Base-by-base conservation (phyloP, 2,888 invertebrate genomes). In the Cataglyphis altisquamis region DNA sequence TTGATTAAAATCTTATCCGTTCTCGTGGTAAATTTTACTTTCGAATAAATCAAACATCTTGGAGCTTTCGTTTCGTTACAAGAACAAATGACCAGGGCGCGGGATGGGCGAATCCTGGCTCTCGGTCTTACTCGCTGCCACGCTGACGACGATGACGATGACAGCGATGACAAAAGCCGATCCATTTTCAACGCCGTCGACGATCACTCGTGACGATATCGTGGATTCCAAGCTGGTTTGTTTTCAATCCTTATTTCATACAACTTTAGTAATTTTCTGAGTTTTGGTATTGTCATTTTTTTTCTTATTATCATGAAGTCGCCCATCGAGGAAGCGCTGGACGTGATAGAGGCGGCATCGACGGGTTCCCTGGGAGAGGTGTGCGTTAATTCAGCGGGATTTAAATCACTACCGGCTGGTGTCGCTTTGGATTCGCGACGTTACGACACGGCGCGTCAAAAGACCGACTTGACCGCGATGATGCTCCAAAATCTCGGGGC, bases 381-480 rank as follows among this genome's bases (percentile, higher is more conserved):
- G 73, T 93, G 93, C 74, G 91, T 90, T 32, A 89, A 87, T 10
- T 90, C 90, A 83, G 90, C 89, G 62, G 93, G 93, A 48, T 93
- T 92, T 82, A 93, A 94, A 82, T 93, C 97, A 25, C 95, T 97
- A 85, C 96, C 96, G 84, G 96, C 97, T 52, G 97, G 97, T 52
- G 97, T 97, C 36, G 97, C 97, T 45, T 95, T 97, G 88, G 96
- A 97, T 93, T 96, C 97, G 1, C 95, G 96, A 64, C 96, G 97
- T 64, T 98, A 97, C 96, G 97, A 97, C 93, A 96, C 97, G 15
- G 97, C 97, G 25, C 96, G 97, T 86, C 97, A 98, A 92, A 97
- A 98, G 92, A 97, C 97, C 62, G 98, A 98, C 93, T 96, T 98
- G 90, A 97, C 97, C 5, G 97, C 98, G 64, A 96, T 96, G 87